phyloP scores from a whole-genome alignment of 2,797 vertebrate species.

The Tolypeutes matacus region DNA sequence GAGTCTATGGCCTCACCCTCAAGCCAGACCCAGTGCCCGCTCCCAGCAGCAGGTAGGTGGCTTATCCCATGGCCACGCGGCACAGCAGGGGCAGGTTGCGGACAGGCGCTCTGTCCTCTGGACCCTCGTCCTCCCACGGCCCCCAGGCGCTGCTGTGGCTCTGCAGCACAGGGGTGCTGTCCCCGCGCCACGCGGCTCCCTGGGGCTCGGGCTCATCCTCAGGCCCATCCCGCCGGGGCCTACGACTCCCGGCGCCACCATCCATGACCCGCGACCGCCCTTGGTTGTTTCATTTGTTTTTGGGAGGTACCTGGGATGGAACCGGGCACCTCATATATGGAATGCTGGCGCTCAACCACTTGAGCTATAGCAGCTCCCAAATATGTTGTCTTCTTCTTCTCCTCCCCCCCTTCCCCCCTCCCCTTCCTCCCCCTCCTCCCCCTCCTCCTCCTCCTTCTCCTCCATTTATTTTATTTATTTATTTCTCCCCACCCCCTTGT shows the following conservation, averaged over 20 bases:
- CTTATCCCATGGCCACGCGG: conserved; percentile 88
- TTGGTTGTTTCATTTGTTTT: no score
- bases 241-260: rapidly evolving
- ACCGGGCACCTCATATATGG: no score
- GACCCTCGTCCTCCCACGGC: conserved; percentile 89
- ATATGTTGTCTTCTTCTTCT: no score
- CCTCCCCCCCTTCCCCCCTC: no score
- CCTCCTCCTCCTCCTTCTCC: no score
- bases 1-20: conserved; percentile 70
- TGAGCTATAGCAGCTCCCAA: no score
- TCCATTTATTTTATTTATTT: no score
- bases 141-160: conserved; percentile 95
- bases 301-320: no score
- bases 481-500: no score
- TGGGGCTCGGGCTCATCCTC: conserved; percentile 86
- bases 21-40: conserved; percentile 72
- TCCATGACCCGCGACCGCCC: not conserved
- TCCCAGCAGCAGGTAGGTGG: conserved; percentile 90
- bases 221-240: not conserved
- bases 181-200: conserved; percentile 86
- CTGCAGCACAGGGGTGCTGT: conserved; percentile 96
- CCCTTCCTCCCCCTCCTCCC: no score
- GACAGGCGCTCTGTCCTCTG: conserved; percentile 76
- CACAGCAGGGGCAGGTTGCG: conserved; percentile 86
- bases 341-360: no score